These are phyloP conservation scores for Drosophila nigromelanica DNA, from an alignment of 1,140 invertebrate genomes.

Conservation along the genomic window DNA sequence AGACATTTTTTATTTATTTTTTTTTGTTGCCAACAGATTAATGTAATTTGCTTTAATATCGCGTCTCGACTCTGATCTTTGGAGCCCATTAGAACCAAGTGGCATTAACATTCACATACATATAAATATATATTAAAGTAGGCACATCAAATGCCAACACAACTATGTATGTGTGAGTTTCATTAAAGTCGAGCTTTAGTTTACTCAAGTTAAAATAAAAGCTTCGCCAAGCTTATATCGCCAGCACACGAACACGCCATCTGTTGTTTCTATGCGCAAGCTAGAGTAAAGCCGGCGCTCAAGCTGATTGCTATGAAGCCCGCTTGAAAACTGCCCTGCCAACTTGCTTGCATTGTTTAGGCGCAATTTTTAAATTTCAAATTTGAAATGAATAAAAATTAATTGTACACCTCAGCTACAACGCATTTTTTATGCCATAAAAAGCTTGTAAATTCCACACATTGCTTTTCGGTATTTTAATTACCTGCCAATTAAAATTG, in stretches of 20 bases:
- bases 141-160: not conserved
- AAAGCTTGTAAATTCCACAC: not conserved
- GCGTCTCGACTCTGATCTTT: conserved; percentile 61
- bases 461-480: conserved; percentile 20
- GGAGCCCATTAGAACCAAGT: conserved; percentile 52
- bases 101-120: not conserved
- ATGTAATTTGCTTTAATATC: conserved; percentile 56
- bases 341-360: not conserved
- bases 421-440: conserved; percentile 7
- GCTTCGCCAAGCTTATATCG: conserved; percentile 6
- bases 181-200: conserved; percentile 12
- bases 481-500: conserved; percentile 55
- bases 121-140: not conserved
- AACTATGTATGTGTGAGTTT: not conserved
- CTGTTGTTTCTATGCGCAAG: conserved; percentile 1
- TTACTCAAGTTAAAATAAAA: conserved; percentile 16
- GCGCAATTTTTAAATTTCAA: not conserved
- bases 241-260: conserved; percentile 7
- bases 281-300: conserved; percentile 2
- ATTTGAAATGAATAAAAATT: conserved; percentile 1
- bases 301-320: conserved; percentile 16
- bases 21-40: conserved; percentile 30
- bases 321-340: not conserved
- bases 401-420: not conserved
- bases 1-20: not conserved